Percentiles rank a stretch among this genome's conserved stretches.
Conservation (phyloP, 2,888 invertebrate species). For the Scaptomyza reducta region DNA sequence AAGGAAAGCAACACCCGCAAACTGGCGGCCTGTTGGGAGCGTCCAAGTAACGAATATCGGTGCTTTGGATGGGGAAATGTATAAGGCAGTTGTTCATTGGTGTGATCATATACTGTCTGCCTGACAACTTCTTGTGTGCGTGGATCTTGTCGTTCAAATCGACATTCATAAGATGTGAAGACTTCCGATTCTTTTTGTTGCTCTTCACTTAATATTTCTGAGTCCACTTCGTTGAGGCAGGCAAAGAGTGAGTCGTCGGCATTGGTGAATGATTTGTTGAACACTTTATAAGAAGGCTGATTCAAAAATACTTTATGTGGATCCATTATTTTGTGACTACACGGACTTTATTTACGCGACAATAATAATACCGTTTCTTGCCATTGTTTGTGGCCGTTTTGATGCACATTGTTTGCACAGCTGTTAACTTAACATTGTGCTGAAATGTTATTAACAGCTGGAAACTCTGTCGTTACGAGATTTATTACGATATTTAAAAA, state of each 20-base stretch:
- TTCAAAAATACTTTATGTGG: slow-evolving; percentile 51
- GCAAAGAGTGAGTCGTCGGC: slow-evolving; percentile 66
- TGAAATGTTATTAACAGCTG: slow-evolving; percentile 25
- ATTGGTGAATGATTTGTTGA: slow-evolving; percentile 75
- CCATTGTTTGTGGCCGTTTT: slow-evolving; percentile 11
- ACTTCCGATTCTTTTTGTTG: slow-evolving; percentile 19
- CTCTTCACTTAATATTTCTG: slow-evolving; percentile 42
- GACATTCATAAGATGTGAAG: slow-evolving; percentile 33
- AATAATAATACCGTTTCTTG: not conserved
- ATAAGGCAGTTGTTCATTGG: slow-evolving; percentile 34
- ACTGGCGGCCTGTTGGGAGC: slow-evolving; percentile 68
- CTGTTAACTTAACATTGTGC: not conserved
- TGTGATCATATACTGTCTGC: slow-evolving; percentile 52
- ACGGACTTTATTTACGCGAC: not conserved
- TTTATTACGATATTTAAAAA: not conserved
- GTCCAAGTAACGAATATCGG: slow-evolving; percentile 53
- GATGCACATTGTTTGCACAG: not conserved
- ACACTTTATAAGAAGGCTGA: slow-evolving; percentile 72
- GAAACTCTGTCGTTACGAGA: not conserved
- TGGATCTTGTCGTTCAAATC: slow-evolving; percentile 64
- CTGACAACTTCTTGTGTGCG: slow-evolving; percentile 60
- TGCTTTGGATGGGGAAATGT: slow-evolving; percentile 53
- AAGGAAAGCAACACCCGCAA: slow-evolving; percentile 62
- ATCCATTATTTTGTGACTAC: slow-evolving; percentile 29
- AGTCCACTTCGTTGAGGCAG: slow-evolving; percentile 72